Evolutionary conservation across 2,888 invertebrate genomes (phyloP).

Genomic region (Volucella inanis): DNA sequence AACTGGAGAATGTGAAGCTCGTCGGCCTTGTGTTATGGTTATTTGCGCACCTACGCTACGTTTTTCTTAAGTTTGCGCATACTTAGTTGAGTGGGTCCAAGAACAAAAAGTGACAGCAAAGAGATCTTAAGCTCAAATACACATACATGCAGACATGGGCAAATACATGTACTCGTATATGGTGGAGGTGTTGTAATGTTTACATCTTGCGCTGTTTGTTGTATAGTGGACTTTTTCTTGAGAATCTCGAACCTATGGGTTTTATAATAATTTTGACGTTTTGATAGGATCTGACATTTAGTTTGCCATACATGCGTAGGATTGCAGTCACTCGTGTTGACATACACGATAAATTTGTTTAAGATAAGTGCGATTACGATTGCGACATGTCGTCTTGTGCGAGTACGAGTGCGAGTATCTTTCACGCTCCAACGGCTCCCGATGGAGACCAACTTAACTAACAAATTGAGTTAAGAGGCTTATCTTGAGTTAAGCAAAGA

Average conservation of each 20-base stretch:
- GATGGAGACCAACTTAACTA: slow-evolving; percentile 29
- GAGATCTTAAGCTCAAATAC: slow-evolving; percentile 42
- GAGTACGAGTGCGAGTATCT: slow-evolving; percentile 18
- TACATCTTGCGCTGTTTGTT: slow-evolving; percentile 20
- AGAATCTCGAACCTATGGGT: slow-evolving; percentile 39
- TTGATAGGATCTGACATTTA: slow-evolving; percentile 70
- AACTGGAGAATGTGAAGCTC: slow-evolving; percentile 3
- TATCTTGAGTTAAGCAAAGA: slow-evolving; percentile 43
- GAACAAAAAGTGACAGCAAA: slow-evolving; percentile 49
- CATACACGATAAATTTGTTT: slow-evolving; percentile 70
- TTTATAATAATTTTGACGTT: slow-evolving; percentile 63
- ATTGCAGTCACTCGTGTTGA: slow-evolving; percentile 58
- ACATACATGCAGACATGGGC: slow-evolving; percentile 3
- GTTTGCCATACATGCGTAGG: slow-evolving; percentile 62
- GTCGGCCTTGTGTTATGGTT: slow-evolving; percentile 65
- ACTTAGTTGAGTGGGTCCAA: slow-evolving; percentile 32
- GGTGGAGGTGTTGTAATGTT: slow-evolving; percentile 51
- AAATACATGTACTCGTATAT: neutral
- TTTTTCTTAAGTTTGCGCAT: slow-evolving; percentile 9
- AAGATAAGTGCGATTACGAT: slow-evolving; percentile 71
- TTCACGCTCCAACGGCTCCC: slow-evolving; percentile 29
- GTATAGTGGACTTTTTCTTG: slow-evolving; percentile 16
- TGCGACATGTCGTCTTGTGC: neutral
- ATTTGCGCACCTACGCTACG: slow-evolving; percentile 63
- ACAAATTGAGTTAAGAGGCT: slow-evolving; percentile 67